A percentile compares a stretch with the other conserved stretches of the same genome.
These are phyloP conservation scores for Lasioglossum morio DNA, from an alignment of 2,888 invertebrate species.

Conservation along the genomic window DNA sequence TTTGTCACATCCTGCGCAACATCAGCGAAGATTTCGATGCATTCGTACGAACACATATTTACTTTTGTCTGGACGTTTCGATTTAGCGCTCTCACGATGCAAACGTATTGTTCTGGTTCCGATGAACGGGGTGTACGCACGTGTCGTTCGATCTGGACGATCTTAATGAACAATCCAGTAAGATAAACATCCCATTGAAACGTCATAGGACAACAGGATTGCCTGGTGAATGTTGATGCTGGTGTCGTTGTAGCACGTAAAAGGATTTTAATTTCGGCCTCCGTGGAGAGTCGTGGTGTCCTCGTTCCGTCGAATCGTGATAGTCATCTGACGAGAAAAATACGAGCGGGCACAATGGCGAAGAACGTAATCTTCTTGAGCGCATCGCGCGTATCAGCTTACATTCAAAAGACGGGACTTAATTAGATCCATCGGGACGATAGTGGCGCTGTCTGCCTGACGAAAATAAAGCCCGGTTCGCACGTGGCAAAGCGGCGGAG, in stretches of 20 bases:
- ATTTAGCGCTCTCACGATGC: not conserved
- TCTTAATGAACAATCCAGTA: not conserved
- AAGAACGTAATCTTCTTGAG: conserved; percentile 41
- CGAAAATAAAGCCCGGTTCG: conserved; percentile 27
- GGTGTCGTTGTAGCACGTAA: conserved; percentile 10
- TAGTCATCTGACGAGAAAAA: conserved; percentile 49
- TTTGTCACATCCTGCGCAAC: not conserved
- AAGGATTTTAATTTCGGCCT: conserved; percentile 48
- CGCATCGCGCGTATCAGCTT: conserved; percentile 49
- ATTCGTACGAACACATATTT: not conserved
- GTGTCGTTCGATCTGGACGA: not conserved
- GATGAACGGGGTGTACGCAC: no score
- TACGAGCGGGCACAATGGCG: conserved; percentile 46
- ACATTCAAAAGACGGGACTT: conserved; percentile 44
- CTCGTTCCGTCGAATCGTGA: conserved; percentile 20
- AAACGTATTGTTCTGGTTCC: not conserved
- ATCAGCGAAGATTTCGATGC: not conserved
- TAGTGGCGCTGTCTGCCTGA: conserved; percentile 27
- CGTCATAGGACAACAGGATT: conserved; percentile 12
- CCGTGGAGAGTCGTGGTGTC: conserved; percentile 11
- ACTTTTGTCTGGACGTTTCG: not conserved
- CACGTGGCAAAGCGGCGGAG: not conserved
- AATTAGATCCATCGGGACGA: conserved; percentile 50
- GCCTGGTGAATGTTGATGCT: not conserved
- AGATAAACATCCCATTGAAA: conserved; percentile 27